Evolutionary conservation across 2,888 invertebrate species (phyloP).

Genomic region (Epinotia demarniana): DNA sequence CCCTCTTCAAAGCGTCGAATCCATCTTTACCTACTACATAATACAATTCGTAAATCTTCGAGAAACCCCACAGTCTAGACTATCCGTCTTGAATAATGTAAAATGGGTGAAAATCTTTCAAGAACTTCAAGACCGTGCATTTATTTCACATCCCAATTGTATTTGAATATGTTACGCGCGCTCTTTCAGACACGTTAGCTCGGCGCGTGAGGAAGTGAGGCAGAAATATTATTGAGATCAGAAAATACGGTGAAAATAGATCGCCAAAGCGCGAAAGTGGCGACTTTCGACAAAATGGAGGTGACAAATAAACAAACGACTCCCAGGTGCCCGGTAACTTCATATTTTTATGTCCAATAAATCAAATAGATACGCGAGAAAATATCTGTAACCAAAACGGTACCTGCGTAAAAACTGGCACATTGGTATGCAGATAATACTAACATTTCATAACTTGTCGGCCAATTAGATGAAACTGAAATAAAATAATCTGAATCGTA

Average conservation of each 20-base stretch:
- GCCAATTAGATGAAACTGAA: too few relatives aligned
- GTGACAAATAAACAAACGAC: conserved; percentile 19
- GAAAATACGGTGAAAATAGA: neutral
- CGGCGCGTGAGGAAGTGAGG: neutral
- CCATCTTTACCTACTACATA: conserved; percentile 40
- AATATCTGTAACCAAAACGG: neutral
- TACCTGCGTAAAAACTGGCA: neutral
- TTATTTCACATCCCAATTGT: neutral
- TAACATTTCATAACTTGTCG: too few relatives aligned
- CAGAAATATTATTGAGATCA: neutral
- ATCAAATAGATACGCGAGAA: neutral
- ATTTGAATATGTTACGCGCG: neutral
- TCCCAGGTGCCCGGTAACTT: neutral
- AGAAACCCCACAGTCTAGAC: conserved; percentile 50
- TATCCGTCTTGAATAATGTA: conserved; percentile 56
- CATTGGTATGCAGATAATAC: too few relatives aligned
- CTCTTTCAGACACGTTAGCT: neutral
- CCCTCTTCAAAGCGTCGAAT: conserved; percentile 9
- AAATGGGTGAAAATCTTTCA: conserved; percentile 33
- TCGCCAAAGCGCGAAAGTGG: conserved; percentile 2
- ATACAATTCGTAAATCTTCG: conserved; percentile 34
- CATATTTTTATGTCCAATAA: neutral
- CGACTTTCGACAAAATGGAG: conserved; percentile 17
- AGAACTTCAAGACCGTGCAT: neutral
- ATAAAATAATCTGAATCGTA: too few relatives aligned